These are phyloP conservation scores for Thunnus maccoyii DNA, from an alignment of 2,113 vertebrate species.

Conservation along the genomic window DNA sequence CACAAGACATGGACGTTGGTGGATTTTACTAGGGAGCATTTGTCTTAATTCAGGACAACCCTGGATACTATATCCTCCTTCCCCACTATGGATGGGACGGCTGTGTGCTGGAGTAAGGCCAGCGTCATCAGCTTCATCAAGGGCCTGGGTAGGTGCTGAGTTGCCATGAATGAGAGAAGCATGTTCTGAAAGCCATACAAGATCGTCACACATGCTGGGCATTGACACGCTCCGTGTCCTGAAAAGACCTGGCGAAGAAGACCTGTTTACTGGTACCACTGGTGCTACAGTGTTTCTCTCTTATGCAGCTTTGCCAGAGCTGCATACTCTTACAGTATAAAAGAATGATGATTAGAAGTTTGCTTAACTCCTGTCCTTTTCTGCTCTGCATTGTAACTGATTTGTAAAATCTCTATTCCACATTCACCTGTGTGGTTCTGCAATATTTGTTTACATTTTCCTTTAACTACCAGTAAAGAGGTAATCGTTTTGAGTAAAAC, in stretches of 20 bases:
- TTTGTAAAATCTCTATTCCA: background rate
- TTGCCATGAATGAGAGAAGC: constrained; percentile 28
- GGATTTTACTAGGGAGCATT: constrained; percentile 59
- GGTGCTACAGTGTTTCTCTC: background rate
- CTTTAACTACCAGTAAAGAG: background rate
- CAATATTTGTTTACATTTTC: background rate
- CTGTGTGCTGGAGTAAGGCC: constrained; percentile 94
- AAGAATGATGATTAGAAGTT: constrained; percentile 19
- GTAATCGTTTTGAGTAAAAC: constrained; percentile 1
- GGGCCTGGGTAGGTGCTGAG: constrained; percentile 92
- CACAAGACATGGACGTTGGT: constrained; percentile 47
- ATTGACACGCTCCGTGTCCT: constrained; percentile 39
- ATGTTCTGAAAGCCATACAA: constrained; percentile 46
- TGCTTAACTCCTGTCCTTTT: background rate
- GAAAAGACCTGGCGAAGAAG: constrained; percentile 22
- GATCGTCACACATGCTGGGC: constrained; percentile 42
- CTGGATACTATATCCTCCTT: constrained; percentile 76
- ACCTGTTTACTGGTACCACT: background rate
- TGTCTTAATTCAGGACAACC: constrained; percentile 52
- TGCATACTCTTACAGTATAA: background rate
- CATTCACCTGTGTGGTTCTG: background rate
- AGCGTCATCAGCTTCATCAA: constrained; percentile 95
- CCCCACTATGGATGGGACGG: constrained; percentile 90
- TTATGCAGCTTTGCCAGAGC: constrained; percentile 19
- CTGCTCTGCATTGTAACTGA: background rate